Evolutionary conservation across 1,140 invertebrate species (phyloP).

Genomic region (Heliothis virescens): DNA sequence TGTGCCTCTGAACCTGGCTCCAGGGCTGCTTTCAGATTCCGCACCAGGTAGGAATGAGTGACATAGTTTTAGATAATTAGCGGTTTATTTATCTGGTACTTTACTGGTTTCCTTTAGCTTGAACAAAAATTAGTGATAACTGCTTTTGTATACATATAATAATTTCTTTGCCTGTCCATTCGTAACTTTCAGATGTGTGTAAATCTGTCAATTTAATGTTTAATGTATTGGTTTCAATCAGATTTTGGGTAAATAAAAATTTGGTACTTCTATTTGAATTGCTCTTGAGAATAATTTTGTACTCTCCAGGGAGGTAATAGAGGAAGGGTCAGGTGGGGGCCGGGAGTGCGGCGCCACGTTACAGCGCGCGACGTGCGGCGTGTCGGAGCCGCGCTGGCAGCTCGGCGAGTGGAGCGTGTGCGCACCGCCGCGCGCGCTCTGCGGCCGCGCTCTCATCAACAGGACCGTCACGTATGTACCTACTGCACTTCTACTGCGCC

Average conservation of each 20-base stretch:
- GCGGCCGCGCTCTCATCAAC: conserved; percentile 83
- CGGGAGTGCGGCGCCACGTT: conserved; percentile 84
- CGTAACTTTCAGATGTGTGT: no score
- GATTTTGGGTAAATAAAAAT: not conserved
- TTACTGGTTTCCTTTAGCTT: not conserved
- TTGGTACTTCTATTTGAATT: not conserved
- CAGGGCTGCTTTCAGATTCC: conserved; percentile 75
- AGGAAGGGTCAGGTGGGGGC: conserved; percentile 76
- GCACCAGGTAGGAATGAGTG: conserved; percentile 66
- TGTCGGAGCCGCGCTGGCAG: conserved; percentile 78
- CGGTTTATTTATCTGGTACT: not conserved
- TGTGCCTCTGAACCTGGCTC: conserved; percentile 85
- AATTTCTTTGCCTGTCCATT: no score
- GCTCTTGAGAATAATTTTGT: not conserved
- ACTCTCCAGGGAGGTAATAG: conserved; percentile 73
- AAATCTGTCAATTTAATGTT: no score
- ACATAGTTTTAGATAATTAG: not conserved
- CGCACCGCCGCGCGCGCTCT: conserved; percentile 87
- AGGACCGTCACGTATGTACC: conserved; percentile 71
- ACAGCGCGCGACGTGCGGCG: conserved; percentile 80
- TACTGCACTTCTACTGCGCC: not conserved
- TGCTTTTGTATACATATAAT: no score
- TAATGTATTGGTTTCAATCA: no score
- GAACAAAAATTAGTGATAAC: no score
- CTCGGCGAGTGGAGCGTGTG: conserved; percentile 86